Evolutionary conservation across 2,113 vertebrate species (phyloP).

Genomic region (Diphyllodes magnificus): DNA sequence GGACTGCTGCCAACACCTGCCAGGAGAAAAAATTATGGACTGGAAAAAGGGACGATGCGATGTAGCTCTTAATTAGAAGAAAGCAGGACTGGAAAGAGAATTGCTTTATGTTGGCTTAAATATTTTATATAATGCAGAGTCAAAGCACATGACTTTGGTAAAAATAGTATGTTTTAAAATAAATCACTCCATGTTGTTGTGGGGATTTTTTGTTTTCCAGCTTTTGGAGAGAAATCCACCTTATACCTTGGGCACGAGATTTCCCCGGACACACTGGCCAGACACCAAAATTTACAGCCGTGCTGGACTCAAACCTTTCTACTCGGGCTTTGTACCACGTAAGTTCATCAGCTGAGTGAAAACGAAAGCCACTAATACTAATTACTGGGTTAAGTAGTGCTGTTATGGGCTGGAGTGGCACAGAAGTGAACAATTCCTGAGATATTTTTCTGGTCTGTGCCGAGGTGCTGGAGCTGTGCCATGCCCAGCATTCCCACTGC

Average conservation of each 20-base stretch:
- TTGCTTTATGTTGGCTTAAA: not conserved
- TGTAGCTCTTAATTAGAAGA: not conserved
- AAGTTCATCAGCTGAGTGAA: not conserved
- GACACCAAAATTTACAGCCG: conserved; percentile 52
- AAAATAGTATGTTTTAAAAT: not conserved
- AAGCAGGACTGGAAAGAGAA: not conserved
- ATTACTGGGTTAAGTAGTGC: not conserved
- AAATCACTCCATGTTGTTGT: fast-evolving
- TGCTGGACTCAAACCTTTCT: conserved; percentile 63
- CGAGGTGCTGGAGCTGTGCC: not conserved
- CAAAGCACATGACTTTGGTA: not conserved
- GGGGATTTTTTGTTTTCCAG: not conserved
- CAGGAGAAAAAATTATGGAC: not conserved
- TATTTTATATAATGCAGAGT: not conserved
- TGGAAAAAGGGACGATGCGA: not conserved
- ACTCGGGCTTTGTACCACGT: conserved; percentile 70
- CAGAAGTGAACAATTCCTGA: not conserved
- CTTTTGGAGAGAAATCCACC: conserved; percentile 36
- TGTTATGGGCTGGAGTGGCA: not conserved
- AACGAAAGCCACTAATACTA: not conserved
- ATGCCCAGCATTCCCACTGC: not conserved
- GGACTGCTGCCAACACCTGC: not conserved
- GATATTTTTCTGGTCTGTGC: not conserved
- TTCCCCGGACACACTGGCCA: conserved; percentile 61
- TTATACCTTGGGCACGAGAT: conserved; percentile 18